Base-by-base conservation (phyloP, 2,113 vertebrate genomes). In the Empidonax alnorum region DNA sequence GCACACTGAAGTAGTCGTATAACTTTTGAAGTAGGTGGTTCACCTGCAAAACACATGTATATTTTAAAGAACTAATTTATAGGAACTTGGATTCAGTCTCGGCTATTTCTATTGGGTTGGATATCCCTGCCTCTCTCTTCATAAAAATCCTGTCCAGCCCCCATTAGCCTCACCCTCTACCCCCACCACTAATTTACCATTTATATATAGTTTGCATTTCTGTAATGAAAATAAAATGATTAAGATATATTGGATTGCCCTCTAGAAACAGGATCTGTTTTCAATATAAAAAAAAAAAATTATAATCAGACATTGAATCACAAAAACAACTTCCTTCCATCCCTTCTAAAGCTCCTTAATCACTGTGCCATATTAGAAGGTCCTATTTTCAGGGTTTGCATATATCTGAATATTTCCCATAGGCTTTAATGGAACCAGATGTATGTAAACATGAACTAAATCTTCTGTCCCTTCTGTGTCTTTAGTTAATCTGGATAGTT, bases 191-290 rank as follows among this genome's bases (percentile, higher is more conserved):
- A 79, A 97, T 94, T 87, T 77, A 65, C 79, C 87, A 90, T 91
- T 90, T 79, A 62, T 86, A 35, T 79, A n/a, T 37, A 85, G 42
- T 22, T 61, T 79, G 42, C 74, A 77, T 94, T 94, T 85, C 91
- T 91, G 47, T 67, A 84, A 95, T 8, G 5, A 87, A 94, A 84
- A 82, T 52, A 92, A 97, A 95, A 35, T 1, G 52, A 89, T 39
- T 46, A 74, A 84, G 44, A 76, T 46, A 87, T 85, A 97, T 85
- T 89, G 58, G 94, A 96, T 97, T 97, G 95, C 37, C 76, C 37
- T 46, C 58, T 92, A 76, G 69, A 87, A 93, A 78, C 37, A 97
- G 83, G 80, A 97, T 95, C 77, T 44, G 18, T 33, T 79, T 76
- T 35, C 56, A 89, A 89, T 5, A 84, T 85, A 47, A 72, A 87